These are phyloP conservation scores for Gibbula magus DNA, from an alignment of 2,888 invertebrate genomes.

Conservation along the genomic window DNA sequence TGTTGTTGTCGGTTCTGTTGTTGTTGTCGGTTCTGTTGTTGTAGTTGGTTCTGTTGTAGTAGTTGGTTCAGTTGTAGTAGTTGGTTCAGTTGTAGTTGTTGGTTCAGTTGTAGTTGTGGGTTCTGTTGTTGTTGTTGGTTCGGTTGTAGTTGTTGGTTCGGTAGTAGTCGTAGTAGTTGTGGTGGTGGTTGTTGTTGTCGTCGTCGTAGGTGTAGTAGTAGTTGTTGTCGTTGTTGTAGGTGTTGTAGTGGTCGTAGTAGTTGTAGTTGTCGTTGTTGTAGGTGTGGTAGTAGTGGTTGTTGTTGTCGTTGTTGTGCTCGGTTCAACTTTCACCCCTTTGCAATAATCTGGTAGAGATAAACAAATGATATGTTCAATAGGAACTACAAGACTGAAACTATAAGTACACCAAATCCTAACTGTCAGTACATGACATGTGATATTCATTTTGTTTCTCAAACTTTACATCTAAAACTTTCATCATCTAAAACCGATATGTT, in stretches of 20 bases:
- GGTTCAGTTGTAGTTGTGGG: not conserved
- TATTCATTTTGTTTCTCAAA: too few species aligned
- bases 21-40: not conserved
- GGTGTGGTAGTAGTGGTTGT: conserved; percentile 73
- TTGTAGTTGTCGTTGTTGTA: conserved; percentile 79
- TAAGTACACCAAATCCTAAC: too few species aligned
- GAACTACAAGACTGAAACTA: not conserved
- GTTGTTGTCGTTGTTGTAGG: not conserved
- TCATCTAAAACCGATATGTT: too few species aligned
- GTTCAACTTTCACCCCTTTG: not conserved
- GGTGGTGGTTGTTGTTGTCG: not conserved
- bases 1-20: not conserved
- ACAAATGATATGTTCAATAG: not conserved
- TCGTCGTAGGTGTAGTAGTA: not conserved
- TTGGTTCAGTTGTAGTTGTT: not conserved
- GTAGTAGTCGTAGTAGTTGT: not conserved
- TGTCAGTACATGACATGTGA: too few species aligned
- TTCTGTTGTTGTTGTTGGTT: not conserved
- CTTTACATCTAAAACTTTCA: too few species aligned
- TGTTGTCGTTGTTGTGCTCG: not conserved
- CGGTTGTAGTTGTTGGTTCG: not conserved
- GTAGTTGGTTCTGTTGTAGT: not conserved
- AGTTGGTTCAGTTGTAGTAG: not conserved
- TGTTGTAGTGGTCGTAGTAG: not conserved
- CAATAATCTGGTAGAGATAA: not conserved